These are phyloP conservation scores for Carposina sasakii DNA, from an alignment of 1,140 invertebrate genomes.

Conservation along the genomic window DNA sequence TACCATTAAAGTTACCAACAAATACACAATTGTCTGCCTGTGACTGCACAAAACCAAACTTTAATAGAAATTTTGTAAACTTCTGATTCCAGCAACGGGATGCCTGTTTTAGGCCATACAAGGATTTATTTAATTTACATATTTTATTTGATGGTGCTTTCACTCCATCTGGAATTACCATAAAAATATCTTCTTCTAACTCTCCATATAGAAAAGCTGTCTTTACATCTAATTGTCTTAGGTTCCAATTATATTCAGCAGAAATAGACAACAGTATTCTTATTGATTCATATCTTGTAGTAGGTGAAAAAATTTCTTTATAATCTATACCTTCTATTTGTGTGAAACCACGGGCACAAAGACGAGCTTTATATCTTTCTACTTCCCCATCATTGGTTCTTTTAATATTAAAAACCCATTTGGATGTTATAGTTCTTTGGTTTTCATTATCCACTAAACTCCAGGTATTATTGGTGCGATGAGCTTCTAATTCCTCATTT, in stretches of 20 bases:
- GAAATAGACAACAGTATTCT: conserved; percentile 53
- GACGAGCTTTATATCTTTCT: conserved; percentile 15
- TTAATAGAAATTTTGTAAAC: conserved; percentile 32
- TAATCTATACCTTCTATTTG: conserved; percentile 42
- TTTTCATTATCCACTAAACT: conserved; percentile 11
- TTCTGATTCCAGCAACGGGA: conserved; percentile 19
- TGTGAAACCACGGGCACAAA: conserved; percentile 18
- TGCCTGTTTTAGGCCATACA: conserved; percentile 22
- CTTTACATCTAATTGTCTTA: conserved; percentile 63
- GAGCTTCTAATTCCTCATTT: conserved; percentile 16
- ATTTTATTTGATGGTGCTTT: conserved; percentile 10
- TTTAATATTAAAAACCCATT: conserved; percentile 25
- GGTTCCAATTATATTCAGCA: conserved; percentile 34
- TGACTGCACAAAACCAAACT: conserved; percentile 31
- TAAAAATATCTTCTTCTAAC: neutral
- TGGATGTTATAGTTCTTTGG: conserved; percentile 18
- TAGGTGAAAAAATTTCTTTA: conserved; percentile 52
- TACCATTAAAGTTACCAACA: conserved; percentile 18
- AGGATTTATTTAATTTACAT: conserved; percentile 19
- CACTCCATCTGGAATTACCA: conserved; percentile 14
- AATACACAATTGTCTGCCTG: conserved; percentile 29
- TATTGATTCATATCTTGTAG: conserved; percentile 46
- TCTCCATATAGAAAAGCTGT: conserved; percentile 16
- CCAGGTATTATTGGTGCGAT: conserved; percentile 29
- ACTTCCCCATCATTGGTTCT: conserved; percentile 8